Base-by-base conservation (phyloP, 2,113 vertebrate species). In the Cynopterus brachyotis region DNA sequence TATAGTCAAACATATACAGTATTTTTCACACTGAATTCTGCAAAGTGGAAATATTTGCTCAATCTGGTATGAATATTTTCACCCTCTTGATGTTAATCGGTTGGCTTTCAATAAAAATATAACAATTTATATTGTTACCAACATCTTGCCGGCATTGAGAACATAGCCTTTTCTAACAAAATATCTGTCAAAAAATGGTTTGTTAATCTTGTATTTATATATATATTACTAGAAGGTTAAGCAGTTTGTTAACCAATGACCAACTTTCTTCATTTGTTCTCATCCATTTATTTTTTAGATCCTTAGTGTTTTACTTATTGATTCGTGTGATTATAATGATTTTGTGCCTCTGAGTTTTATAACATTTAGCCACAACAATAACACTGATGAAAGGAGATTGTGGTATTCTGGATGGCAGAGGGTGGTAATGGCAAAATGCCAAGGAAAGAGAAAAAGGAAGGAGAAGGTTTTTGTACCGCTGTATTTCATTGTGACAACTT, bases 401-500 rank as follows among this genome's bases (percentile, higher is more conserved):
- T 82, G 53, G 12, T 55, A 7, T 45, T 93, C 47, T 40, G 13
- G 30, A 50, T 40, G 85, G 28, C 53, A 76, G 84, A 76, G 30
- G 9, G 88, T 35, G 78, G 81, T 53, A 16, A 80, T 94, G 97
- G 96, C 97, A 89, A 53, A 79, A 28, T 57, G 97, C 97, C 97
- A 96, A 95, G 81, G 32, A 69, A 35, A 53, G 53, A 13, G 16
- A 50, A 69, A 69, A 32, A 57, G 47, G 94, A 93, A 92, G 86
- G 81, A 55, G 62, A 59, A 6, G 0, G 87, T 98, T 98, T 97
- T 95, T 97, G 96, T 94, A 86, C 59, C 86, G 35, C 70, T 73
- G 3, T 84, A 4, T 97, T 96, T 97, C 97, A 97, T 84, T 73
- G 97, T 98, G 97, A 1, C 0, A 1, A 15, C 1, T 0, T 24